A percentile compares a stretch with the other conserved stretches of the same genome.
Evolutionary conservation across 2,797 vertebrate genomes (phyloP).

Genomic region (Oreortyx pictus): DNA sequence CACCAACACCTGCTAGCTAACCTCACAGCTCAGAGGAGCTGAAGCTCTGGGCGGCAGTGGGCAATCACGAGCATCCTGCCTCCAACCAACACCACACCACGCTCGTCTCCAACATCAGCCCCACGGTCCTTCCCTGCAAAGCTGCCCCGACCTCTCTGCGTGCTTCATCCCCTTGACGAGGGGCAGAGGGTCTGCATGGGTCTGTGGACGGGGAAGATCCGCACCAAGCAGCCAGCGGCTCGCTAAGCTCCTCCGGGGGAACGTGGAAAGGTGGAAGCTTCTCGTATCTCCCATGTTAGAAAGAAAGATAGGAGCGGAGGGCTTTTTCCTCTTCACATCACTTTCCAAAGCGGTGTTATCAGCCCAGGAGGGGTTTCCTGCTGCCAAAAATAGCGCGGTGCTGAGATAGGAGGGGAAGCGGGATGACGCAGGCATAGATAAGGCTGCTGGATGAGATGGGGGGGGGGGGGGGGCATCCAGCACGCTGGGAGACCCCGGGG

Average conservation of each 20-base stretch:
- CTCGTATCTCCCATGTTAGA: neutral
- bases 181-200: rapidly evolving
- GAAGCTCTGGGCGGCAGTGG: neutral
- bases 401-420: constrained; percentile 8
- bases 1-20: too few species aligned
- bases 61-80: neutral
- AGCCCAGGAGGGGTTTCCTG: constrained; percentile 63
- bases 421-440: neutral
- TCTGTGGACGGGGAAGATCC: neutral
- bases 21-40: too few species aligned
- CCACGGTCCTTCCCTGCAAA: rapidly evolving
- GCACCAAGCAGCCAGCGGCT: neutral
- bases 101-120: neutral
- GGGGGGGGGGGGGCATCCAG: neutral
- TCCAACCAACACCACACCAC: neutral
- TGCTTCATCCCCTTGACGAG: neutral
- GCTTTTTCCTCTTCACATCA: neutral
- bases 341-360: constrained; percentile 24
- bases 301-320: neutral
- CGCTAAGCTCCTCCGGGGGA: neutral
- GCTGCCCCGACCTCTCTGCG: rapidly evolving
- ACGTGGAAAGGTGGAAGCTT: neutral
- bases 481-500: neutral
- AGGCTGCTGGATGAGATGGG: rapidly evolving
- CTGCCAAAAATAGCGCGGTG: neutral